Percentiles rank a stretch among this genome's conserved stretches.
Conservation (phyloP, 2,797 vertebrate species). For the Scolopax rusticola region DNA sequence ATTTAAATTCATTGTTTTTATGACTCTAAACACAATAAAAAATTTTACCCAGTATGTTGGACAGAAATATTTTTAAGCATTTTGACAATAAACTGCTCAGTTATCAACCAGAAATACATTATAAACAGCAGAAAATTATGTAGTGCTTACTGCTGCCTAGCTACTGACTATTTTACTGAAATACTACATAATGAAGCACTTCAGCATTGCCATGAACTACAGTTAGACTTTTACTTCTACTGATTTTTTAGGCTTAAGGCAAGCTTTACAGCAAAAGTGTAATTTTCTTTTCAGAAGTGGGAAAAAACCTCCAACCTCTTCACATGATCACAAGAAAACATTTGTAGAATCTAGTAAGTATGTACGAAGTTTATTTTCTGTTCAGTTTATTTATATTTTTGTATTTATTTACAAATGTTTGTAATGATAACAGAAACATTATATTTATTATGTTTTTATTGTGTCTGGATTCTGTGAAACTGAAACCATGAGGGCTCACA, state of each 20-base stretch:
- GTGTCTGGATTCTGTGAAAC: not conserved
- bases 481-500: not conserved
- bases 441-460: not conserved
- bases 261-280: not conserved
- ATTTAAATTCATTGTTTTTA: not conserved
- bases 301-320: not conserved
- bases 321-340: not conserved
- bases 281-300: not conserved
- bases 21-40: not conserved
- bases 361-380: not conserved
- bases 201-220: not conserved
- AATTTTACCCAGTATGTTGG: not conserved
- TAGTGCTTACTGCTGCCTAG: not conserved
- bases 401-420: not conserved
- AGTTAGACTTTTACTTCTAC: not conserved
- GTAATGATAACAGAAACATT: not conserved
- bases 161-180: not conserved
- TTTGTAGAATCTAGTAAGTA: not conserved
- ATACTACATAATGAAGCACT: not conserved
- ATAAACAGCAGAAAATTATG: not conserved
- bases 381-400: not conserved
- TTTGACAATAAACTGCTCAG: not conserved
- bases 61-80: not conserved
- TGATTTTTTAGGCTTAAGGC: not conserved
- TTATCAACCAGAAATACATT: not conserved